These are phyloP conservation scores for Aphidius colemani DNA, from an alignment of 2,888 invertebrate genomes.

Conservation along the genomic window DNA sequence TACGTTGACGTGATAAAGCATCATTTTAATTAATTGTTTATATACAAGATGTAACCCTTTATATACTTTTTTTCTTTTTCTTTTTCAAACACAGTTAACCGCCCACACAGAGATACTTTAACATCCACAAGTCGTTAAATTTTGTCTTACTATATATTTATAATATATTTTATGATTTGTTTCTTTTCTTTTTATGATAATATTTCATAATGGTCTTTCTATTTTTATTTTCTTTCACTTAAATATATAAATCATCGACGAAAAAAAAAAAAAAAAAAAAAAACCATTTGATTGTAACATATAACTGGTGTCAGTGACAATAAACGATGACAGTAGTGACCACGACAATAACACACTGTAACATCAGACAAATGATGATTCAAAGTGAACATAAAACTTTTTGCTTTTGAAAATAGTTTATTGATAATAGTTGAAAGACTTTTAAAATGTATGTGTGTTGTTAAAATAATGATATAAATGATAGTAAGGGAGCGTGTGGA, in stretches of 20 bases:
- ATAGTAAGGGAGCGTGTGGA: constrained; percentile 43
- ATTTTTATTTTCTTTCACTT: neutral
- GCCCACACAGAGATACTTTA: neutral
- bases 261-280: constrained; percentile 4
- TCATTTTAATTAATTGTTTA: constrained; percentile 51
- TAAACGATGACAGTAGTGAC: constrained; percentile 18
- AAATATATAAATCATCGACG: constrained; percentile 12
- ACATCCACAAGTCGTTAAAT: no score
- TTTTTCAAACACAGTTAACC: constrained; percentile 23
- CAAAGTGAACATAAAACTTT: constrained; percentile 5
- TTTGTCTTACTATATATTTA: no score
- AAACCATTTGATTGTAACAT: no score
- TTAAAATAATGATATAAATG: constrained; percentile 45
- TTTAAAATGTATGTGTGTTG: constrained; percentile 13
- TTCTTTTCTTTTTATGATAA: no score
- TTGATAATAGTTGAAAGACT: neutral
- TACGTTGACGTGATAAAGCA: constrained; percentile 47
- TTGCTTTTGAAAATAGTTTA: neutral
- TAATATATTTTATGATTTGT: no score
- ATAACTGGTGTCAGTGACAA: constrained; percentile 11
- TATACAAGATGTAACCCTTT: constrained; percentile 1
- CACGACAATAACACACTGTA: constrained; percentile 18
- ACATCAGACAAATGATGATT: constrained; percentile 14
- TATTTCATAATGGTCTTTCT: no score
- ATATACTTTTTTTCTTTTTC: constrained; percentile 36